phyloP scores from a whole-genome alignment of 2,888 invertebrate species.

The Calephelis perditalis region DNA sequence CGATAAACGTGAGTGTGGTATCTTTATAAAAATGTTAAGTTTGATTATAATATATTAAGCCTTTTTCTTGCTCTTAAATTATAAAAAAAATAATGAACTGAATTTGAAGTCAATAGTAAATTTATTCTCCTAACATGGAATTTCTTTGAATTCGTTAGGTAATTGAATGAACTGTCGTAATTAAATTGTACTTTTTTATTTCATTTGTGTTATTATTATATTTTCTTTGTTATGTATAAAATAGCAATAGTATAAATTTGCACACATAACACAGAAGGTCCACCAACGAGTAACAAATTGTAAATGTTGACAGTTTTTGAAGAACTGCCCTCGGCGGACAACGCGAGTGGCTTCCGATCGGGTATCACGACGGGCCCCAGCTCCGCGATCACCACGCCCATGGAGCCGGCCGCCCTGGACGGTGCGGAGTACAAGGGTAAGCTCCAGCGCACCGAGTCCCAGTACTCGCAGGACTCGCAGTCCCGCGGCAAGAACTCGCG shows the following conservation, averaged over 20 bases:
- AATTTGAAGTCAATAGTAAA: too few species aligned
- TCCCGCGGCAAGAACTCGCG: slow-evolving; percentile 49
- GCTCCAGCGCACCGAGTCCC: slow-evolving; percentile 65
- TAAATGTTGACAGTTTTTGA: slow-evolving; percentile 81
- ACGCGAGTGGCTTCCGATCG: slow-evolving; percentile 68
- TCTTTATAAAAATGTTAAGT: too few species aligned
- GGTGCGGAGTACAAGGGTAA: slow-evolving; percentile 32
- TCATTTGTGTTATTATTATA: too few species aligned
- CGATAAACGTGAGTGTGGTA: slow-evolving; percentile 83
- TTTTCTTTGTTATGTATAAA: not conserved
- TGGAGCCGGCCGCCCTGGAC: slow-evolving; percentile 36
- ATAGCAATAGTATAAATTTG: too few species aligned
- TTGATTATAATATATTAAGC: too few species aligned
- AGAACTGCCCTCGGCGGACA: slow-evolving; percentile 80
- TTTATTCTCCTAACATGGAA: too few species aligned
- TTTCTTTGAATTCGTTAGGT: too few species aligned
- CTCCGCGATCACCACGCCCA: slow-evolving; percentile 58
- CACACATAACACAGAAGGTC: too few species aligned
- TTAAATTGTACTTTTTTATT: too few species aligned
- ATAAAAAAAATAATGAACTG: too few species aligned
- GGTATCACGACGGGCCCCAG: slow-evolving; percentile 59
- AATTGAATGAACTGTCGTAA: too few species aligned
- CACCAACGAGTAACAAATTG: slow-evolving; percentile 1
- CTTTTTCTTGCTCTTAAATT: too few species aligned
- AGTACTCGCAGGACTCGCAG: slow-evolving; percentile 57